These are phyloP conservation scores for Bubo bubo DNA, from an alignment of 2,113 vertebrate species.

Conservation along the genomic window DNA sequence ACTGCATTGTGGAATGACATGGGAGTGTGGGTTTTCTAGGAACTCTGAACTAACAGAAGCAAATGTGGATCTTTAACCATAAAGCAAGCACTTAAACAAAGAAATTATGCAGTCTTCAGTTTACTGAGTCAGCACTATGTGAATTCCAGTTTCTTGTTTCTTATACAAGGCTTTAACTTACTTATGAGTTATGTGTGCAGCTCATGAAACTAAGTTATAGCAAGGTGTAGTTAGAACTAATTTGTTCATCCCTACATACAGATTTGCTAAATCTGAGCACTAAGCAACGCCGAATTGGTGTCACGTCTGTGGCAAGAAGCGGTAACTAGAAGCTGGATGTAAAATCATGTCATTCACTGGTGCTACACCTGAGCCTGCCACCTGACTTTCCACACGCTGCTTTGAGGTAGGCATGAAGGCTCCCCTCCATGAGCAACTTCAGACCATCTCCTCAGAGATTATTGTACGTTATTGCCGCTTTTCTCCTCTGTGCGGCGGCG, in stretches of 20 bases:
- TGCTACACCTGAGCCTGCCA: neutral
- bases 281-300: accelerated
- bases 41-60: neutral
- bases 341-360: accelerated
- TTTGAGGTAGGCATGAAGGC: neutral
- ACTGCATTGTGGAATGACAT: accelerated
- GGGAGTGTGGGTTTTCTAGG: neutral
- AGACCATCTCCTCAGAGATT: neutral
- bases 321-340: neutral
- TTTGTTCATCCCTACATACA: neutral
- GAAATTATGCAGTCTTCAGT: neutral
- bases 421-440: neutral
- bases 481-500: accelerated
- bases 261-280: neutral
- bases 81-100: neutral
- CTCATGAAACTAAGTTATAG: neutral
- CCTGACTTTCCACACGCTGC: neutral
- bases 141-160: neutral
- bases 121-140: neutral
- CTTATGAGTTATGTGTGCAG: accelerated
- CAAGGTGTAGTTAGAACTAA: neutral
- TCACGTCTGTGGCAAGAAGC: accelerated
- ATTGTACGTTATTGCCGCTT: accelerated
- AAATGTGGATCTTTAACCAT: neutral
- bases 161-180: neutral